Conservation (phyloP, 2,797 vertebrate species). For the Bothrops alternatus region DNA sequence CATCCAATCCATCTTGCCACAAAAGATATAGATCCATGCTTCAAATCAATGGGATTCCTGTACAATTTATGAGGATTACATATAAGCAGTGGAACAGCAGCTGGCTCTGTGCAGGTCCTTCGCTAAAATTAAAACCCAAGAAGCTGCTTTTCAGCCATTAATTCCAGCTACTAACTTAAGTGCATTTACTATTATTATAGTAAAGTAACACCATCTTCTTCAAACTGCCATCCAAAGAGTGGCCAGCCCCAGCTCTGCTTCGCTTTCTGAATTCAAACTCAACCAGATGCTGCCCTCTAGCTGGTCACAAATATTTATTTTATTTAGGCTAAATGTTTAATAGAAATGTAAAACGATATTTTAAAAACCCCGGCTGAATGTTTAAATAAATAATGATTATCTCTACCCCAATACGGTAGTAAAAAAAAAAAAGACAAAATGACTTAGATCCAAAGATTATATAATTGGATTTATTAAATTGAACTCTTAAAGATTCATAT, state of each 20-base stretch:
- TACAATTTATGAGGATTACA: background rate
- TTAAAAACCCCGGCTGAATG: background rate
- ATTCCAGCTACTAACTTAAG: background rate
- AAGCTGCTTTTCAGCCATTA: background rate
- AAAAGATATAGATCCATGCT: background rate
- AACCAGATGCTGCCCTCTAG: background rate
- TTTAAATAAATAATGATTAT: background rate
- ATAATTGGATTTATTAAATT: too few relatives aligned
- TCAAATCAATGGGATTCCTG: background rate
- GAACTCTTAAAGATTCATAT: too few relatives aligned
- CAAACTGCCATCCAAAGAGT: background rate
- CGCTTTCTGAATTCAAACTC: background rate
- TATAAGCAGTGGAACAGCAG: background rate
- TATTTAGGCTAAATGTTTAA: background rate
- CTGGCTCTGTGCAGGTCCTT: too few relatives aligned
- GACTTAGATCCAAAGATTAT: too few relatives aligned
- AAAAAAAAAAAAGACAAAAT: too few relatives aligned
- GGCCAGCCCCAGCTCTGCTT: background rate
- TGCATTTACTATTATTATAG: background rate
- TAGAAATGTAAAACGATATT: background rate
- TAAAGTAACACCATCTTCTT: background rate
- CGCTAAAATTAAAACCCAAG: background rate
- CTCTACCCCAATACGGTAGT: background rate
- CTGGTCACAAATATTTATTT: background rate
- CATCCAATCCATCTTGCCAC: background rate